These are phyloP conservation scores for Phyto melanocephala DNA, from an alignment of 2,888 invertebrate species.

Conservation along the genomic window DNA sequence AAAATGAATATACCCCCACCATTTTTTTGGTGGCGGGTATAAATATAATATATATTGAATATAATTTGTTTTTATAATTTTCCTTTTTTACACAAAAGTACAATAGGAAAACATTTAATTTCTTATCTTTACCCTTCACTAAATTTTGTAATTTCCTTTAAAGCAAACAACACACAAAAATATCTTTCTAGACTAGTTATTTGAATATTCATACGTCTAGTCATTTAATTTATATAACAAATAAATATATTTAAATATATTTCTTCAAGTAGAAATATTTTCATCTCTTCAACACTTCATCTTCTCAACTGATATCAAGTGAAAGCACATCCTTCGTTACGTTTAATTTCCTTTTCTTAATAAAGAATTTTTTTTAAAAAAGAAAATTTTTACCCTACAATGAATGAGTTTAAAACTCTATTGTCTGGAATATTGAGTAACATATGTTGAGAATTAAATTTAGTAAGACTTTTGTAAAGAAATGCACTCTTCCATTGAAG, in stretches of 20 bases:
- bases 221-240: neutral
- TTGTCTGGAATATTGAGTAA: slow-evolving; percentile 26
- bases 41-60: no score
- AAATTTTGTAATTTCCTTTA: slow-evolving; percentile 57
- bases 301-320: slow-evolving; percentile 17
- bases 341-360: slow-evolving; percentile 57
- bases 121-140: slow-evolving; percentile 55
- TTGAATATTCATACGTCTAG: neutral
- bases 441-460: slow-evolving; percentile 44
- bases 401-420: neutral
- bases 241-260: slow-evolving; percentile 1
- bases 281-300: neutral
- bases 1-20: no score
- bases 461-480: neutral
- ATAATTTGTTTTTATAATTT: neutral
- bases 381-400: neutral
- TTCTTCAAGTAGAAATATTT: neutral
- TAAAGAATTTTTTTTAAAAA: slow-evolving; percentile 1
- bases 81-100: neutral
- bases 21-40: no score
- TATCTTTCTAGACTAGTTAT: neutral
- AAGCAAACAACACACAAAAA: neutral
- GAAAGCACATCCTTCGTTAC: slow-evolving; percentile 30
- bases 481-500: no score
- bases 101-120: neutral